Conservation (phyloP, 1,140 invertebrate genomes). For the Teleopsis dalmanni region DNA sequence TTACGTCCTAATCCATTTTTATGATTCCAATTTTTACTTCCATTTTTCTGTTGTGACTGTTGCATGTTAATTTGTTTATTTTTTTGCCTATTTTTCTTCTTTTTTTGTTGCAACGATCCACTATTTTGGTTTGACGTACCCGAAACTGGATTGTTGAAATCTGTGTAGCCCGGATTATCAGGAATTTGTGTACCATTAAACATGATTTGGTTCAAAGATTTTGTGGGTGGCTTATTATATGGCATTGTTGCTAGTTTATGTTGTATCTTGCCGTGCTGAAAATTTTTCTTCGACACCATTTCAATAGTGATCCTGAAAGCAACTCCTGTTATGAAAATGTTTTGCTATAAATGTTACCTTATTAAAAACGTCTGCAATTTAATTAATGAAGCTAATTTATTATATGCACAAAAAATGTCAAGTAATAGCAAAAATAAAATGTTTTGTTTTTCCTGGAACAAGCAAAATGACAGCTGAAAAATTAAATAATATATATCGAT, state of each 20-base stretch:
- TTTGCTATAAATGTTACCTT: too few species aligned
- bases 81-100: constrained; percentile 20
- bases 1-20: constrained; percentile 11
- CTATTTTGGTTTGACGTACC: neutral
- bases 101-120: constrained; percentile 18
- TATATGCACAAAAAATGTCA: too few species aligned
- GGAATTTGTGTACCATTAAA: constrained; percentile 34
- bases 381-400: too few species aligned
- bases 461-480: too few species aligned
- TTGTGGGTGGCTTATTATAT: constrained; percentile 11
- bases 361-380: too few species aligned
- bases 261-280: constrained; percentile 14
- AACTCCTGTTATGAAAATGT: too few species aligned
- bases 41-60: constrained; percentile 9
- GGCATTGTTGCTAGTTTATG: constrained; percentile 8
- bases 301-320: neutral
- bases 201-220: constrained; percentile 11
- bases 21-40: constrained; percentile 9
- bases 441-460: too few species aligned
- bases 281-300: constrained; percentile 14
- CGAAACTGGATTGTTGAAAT: constrained; percentile 27
- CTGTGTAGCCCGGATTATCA: constrained; percentile 40
- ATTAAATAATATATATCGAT: too few species aligned
- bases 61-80: constrained; percentile 22
- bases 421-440: too few species aligned